Percentiles rank a stretch among this genome's conserved stretches.
Conservation (phyloP, 2,113 vertebrate species). For the Chaenocephalus aceratus region DNA sequence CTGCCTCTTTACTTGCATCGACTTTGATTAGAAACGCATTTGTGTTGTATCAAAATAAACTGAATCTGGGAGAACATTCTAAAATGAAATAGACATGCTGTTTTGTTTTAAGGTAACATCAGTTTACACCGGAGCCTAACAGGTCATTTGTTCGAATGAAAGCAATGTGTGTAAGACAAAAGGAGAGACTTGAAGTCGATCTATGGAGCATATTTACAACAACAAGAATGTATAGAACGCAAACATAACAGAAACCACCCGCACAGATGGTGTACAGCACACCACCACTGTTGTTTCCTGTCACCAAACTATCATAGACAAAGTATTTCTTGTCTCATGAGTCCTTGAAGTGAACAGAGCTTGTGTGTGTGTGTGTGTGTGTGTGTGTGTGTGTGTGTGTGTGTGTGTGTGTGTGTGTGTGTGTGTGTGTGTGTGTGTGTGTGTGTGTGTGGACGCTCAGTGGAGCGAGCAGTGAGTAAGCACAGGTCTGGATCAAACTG, state of each 20-base stretch:
- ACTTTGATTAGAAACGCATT: too few relatives aligned
- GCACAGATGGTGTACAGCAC: neutral
- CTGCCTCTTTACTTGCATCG: too few relatives aligned
- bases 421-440: neutral
- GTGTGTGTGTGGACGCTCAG: constrained; percentile 11
- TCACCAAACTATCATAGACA: constrained; percentile 4
- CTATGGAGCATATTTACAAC: neutral
- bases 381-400: neutral
- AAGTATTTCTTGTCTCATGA: constrained; percentile 4
- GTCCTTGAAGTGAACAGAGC: constrained; percentile 23
- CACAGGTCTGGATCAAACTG: constrained; percentile 52
- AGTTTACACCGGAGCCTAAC: neutral
- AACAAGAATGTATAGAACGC: neutral
- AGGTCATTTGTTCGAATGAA: neutral
- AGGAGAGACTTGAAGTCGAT: neutral
- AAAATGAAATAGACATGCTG: too few relatives aligned
- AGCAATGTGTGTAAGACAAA: neutral
- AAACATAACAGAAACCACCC: neutral
- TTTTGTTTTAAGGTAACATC: too few relatives aligned
- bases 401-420: neutral
- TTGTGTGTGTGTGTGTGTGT: neutral
- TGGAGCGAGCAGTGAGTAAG: constrained; percentile 22
- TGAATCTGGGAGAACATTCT: too few relatives aligned
- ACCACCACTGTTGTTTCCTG: constrained; percentile 8
- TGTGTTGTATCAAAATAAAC: too few relatives aligned